phyloP scores from a whole-genome alignment of 2,888 invertebrate genomes.

The Drosophila birchii region DNA sequence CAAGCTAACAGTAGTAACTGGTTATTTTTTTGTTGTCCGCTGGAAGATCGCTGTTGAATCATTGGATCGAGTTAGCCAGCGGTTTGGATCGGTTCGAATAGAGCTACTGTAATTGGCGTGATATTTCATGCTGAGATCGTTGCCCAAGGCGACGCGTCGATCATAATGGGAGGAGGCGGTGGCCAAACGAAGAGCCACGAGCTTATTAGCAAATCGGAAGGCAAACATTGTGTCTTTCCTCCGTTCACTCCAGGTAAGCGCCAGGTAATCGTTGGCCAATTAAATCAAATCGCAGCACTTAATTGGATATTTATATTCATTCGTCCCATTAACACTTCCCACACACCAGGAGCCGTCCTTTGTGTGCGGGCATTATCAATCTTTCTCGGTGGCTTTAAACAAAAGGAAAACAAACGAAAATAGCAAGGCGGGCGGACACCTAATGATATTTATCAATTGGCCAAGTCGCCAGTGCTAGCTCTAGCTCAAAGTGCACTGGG shows the following conservation, averaged over 20 bases:
- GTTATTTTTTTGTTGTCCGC: slow-evolving; percentile 12
- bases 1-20: slow-evolving; percentile 56
- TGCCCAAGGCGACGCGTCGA: slow-evolving; percentile 35
- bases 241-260: slow-evolving; percentile 12
- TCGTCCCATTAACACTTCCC: slow-evolving; percentile 38
- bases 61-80: slow-evolving; percentile 4
- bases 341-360: slow-evolving; percentile 19
- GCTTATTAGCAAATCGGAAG: slow-evolving; percentile 56
- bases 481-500: background rate
- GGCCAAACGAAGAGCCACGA: slow-evolving; percentile 24
- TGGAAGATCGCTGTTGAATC: slow-evolving; percentile 15
- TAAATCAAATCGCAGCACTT: slow-evolving; percentile 31
- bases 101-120: slow-evolving; percentile 66
- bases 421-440: slow-evolving; percentile 24
- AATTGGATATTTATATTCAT: slow-evolving; percentile 45
- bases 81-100: slow-evolving; percentile 17
- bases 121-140: slow-evolving; percentile 70
- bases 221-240: slow-evolving; percentile 24
- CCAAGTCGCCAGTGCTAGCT: slow-evolving; percentile 26
- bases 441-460: slow-evolving; percentile 71
- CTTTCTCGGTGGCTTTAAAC: slow-evolving; percentile 31
- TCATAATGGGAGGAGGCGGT: slow-evolving; percentile 31
- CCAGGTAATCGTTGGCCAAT: slow-evolving; percentile 19
- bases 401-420: slow-evolving; percentile 18
- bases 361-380: slow-evolving; percentile 35